These are phyloP conservation scores for Chymomyza procnemis DNA, from an alignment of 2,888 invertebrate species.

Conservation along the genomic window DNA sequence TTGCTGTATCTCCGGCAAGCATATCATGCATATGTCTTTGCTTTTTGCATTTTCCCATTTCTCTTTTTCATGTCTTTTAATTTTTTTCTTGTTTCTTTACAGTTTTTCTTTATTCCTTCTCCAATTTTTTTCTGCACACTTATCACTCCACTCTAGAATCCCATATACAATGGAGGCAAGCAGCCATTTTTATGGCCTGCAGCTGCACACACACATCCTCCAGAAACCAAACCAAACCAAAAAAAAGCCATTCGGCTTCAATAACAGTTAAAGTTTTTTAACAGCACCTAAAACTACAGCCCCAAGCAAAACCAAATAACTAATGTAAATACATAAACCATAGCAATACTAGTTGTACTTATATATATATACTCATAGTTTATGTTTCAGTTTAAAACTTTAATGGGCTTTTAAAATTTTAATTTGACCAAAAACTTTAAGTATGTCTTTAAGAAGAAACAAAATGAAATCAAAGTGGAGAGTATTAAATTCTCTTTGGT, in stretches of 20 bases:
- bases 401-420: neutral
- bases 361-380: neutral
- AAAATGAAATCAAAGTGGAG: neutral
- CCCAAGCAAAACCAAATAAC: neutral
- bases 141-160: neutral
- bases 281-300: constrained; percentile 1
- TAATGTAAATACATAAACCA: neutral
- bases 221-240: neutral
- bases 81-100: neutral
- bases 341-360: neutral
- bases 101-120: neutral
- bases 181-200: constrained; percentile 27
- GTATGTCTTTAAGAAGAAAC: neutral
- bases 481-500: neutral
- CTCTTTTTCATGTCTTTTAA: neutral
- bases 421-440: neutral
- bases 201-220: constrained; percentile 8
- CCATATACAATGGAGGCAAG: neutral
- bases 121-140: neutral
- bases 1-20: neutral
- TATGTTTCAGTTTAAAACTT: neutral
- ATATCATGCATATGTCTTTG: constrained; percentile 28
- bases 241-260: constrained; percentile 26
- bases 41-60: constrained; percentile 10
- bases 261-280: constrained; percentile 46